phyloP scores from a whole-genome alignment of 2,797 vertebrate genomes.

The Schizopygopsis malacanthus region DNA sequence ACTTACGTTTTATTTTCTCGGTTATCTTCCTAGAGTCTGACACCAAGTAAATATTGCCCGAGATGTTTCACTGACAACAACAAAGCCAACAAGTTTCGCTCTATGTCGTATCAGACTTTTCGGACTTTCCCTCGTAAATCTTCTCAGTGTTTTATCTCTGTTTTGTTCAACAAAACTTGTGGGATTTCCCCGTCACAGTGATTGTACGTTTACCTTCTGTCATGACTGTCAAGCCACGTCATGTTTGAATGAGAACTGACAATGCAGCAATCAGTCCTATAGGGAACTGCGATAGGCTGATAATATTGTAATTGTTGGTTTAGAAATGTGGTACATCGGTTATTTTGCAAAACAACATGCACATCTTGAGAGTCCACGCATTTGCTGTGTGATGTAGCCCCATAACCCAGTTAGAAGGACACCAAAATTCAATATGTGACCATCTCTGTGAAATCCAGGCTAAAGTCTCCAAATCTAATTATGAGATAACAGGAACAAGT shows the following conservation, averaged over 20 bases:
- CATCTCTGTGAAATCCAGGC: too few species aligned
- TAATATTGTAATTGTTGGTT: not conserved
- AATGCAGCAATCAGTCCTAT: not conserved
- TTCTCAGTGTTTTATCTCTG: constrained; percentile 14
- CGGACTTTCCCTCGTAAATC: constrained; percentile 31
- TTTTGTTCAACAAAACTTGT: constrained; percentile 6
- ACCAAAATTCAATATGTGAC: not conserved
- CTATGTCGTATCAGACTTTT: not conserved
- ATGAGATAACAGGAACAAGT: too few species aligned
- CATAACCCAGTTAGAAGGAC: not conserved
- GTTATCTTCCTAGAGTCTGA: not conserved
- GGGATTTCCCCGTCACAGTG: constrained; percentile 42
- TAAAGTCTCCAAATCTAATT: too few species aligned
- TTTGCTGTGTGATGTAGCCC: not conserved
- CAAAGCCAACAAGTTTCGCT: not conserved
- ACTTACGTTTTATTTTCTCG: not conserved
- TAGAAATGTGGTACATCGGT: not conserved
- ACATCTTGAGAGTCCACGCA: too few species aligned
- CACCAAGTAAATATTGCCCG: not conserved
- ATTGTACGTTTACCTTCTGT: not conserved
- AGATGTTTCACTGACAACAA: not conserved
- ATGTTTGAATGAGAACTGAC: constrained; percentile 2
- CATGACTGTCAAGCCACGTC: constrained; percentile 1
- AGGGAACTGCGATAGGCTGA: not conserved
- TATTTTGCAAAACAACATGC: not conserved